phyloP scores from a whole-genome alignment of 2,113 vertebrate genomes.

The Arizona elegans region DNA sequence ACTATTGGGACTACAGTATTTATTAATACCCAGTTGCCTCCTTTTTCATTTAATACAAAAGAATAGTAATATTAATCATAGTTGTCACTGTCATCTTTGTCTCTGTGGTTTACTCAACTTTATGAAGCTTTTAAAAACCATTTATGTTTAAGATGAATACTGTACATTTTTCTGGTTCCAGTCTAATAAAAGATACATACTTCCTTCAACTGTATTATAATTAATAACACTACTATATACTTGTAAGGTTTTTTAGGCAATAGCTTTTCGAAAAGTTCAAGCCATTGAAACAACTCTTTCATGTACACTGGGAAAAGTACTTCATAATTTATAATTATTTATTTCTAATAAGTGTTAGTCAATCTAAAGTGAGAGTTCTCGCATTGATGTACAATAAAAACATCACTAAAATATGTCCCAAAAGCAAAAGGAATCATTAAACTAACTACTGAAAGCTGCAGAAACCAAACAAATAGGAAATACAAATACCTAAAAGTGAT shows the following conservation, averaged over 20 bases:
- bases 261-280: slow-evolving; percentile 61
- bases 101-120: not conserved
- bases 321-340: slow-evolving; percentile 35
- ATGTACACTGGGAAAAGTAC: slow-evolving; percentile 68
- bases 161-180: not conserved
- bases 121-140: not conserved
- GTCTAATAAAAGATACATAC: not conserved
- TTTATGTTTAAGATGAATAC: not conserved
- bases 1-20: too few species aligned
- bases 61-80: not conserved
- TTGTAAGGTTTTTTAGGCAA: slow-evolving; percentile 10
- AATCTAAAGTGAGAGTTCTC: not conserved
- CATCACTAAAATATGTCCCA: not conserved
- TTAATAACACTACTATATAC: not conserved
- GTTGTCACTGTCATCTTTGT: not conserved
- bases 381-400: not conserved
- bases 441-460: not conserved
- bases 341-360: not conserved
- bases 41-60: not conserved
- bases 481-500: not conserved
- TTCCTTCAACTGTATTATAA: not conserved
- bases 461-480: not conserved
- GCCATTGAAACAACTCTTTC: slow-evolving; percentile 53
- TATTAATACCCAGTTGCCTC: not conserved
- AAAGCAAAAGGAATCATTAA: not conserved